Evolutionary conservation across 1,140 invertebrate species (phyloP).

Genomic region (Camponotus floridanus): DNA sequence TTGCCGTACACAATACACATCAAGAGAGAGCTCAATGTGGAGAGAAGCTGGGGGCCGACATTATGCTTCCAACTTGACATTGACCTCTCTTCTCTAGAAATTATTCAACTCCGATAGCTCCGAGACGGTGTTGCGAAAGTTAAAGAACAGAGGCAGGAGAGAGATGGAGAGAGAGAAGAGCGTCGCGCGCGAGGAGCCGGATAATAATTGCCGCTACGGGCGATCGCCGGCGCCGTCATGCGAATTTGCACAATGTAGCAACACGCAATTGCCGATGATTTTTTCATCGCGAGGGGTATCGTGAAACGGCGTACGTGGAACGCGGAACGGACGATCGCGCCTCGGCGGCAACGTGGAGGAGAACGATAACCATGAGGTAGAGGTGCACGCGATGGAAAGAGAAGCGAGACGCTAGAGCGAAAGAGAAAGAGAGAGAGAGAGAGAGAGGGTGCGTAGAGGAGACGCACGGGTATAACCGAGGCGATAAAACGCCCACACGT

Average conservation of each 20-base stretch:
- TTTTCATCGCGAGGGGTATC: constrained; percentile 45
- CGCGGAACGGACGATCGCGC: constrained; percentile 68
- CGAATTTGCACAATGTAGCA: constrained; percentile 58
- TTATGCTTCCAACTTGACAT: constrained; percentile 45
- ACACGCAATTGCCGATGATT: constrained; percentile 58
- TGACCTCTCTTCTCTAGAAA: constrained; percentile 52
- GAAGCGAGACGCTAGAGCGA: not conserved
- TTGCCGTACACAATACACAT: constrained; percentile 1
- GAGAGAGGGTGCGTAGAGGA: constrained; percentile 32
- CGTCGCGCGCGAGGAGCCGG: constrained; percentile 17
- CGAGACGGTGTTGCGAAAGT: constrained; percentile 38
- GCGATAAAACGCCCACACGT: constrained; percentile 76
- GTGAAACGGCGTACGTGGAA: constrained; percentile 62
- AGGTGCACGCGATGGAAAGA: not conserved
- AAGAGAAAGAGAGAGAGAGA: not conserved
- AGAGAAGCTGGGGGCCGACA: not conserved
- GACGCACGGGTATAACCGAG: constrained; percentile 72
- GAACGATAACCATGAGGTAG: constrained; percentile 28
- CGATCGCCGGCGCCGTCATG: constrained; percentile 52
- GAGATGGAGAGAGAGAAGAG: not conserved
- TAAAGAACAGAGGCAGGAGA: constrained; percentile 5
- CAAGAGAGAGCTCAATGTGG: constrained; percentile 8
- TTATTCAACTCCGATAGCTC: constrained; percentile 26
- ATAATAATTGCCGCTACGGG: constrained; percentile 47
- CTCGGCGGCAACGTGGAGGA: constrained; percentile 12